Base-by-base conservation (phyloP, 2,888 invertebrate genomes). In the Papilio elwesi region DNA sequence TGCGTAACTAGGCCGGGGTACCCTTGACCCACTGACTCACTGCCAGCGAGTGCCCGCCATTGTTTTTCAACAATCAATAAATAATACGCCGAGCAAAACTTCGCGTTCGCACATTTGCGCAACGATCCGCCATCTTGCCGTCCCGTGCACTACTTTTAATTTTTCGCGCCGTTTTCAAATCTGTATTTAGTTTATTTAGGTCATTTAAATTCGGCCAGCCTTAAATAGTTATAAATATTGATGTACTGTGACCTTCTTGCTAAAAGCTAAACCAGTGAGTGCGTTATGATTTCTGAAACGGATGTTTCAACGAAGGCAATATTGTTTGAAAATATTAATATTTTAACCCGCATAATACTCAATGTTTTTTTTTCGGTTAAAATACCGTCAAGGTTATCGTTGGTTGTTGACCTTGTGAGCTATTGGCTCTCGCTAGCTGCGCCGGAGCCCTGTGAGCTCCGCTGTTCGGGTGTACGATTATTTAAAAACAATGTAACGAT, bases 41-140 rank as follows among this genome's bases (percentile, higher is more conserved):
- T 93, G 91, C 88, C 92, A 88, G 89, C 88, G 83, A 85, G 86
- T 88, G 88, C 87, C 85, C 87, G 89, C 92, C 90, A 92, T 93
- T 92, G 92, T 93, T 92, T 91, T 91, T 90, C 90, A 91, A 92
- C 92, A 92, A 93, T 93, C 92, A 92, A 93, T 93, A 93, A 91
- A 91, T 91, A 93, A 91, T 92, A 91, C 89, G 87, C 88, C 82
- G 86, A 85, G 87, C 86, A 85, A 89, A 89, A 89, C 88, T 89
- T 84, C 87, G 85, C 87, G 83, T 81, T 87, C 82, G 85, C 85
- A 85, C 83, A 83, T 89, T 92, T 92, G 88, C 91, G 90, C 88
- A 91, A 92, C 85, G 83, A 78, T 75, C 74, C 79, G 80, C 80
- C 85, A 82, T 84, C 77, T 80, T 82, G 79, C 78, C 83, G 81